A percentile compares a stretch with the other conserved stretches of the same genome.
These are phyloP conservation scores for Agrochola lota DNA, from an alignment of 2,888 invertebrate species.

Conservation along the genomic window DNA sequence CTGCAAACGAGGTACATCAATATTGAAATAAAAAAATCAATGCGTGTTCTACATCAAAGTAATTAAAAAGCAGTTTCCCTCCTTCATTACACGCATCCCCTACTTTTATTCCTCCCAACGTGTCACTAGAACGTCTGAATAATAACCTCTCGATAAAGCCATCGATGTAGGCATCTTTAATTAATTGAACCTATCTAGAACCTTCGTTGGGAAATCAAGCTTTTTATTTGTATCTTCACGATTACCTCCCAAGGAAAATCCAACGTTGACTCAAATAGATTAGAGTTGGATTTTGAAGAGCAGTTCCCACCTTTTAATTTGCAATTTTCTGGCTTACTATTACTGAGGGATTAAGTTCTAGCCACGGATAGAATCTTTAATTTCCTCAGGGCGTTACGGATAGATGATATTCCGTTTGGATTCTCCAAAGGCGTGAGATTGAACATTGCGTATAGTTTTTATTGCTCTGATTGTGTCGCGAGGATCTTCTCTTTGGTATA, in stretches of 20 bases:
- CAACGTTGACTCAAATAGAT: slow-evolving; percentile 45
- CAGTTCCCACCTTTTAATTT: slow-evolving; percentile 81
- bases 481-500: slow-evolving; percentile 42
- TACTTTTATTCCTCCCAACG: slow-evolving; percentile 15
- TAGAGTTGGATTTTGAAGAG: slow-evolving; percentile 62
- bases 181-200: slow-evolving; percentile 86
- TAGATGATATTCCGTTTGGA: slow-evolving; percentile 80
- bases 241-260: slow-evolving; percentile 48
- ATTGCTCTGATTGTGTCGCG: slow-evolving; percentile 56
- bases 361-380: slow-evolving; percentile 89
- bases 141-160: slow-evolving; percentile 76
- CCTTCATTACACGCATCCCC: background rate
- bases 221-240: slow-evolving; percentile 81
- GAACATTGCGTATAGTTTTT: slow-evolving; percentile 66
- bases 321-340: slow-evolving; percentile 88
- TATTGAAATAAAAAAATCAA: background rate
- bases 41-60: background rate
- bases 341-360: slow-evolving; percentile 87
- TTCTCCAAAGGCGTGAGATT: slow-evolving; percentile 69
- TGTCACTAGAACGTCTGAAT: slow-evolving; percentile 47
- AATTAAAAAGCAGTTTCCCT: slow-evolving; percentile 9
- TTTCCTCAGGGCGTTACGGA: slow-evolving; percentile 86
- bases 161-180: slow-evolving; percentile 81
- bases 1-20: too few species aligned
- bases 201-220: slow-evolving; percentile 80